These are phyloP conservation scores for Cyrtonyx montezumae DNA, from an alignment of 2,113 vertebrate genomes.

Conservation along the genomic window DNA sequence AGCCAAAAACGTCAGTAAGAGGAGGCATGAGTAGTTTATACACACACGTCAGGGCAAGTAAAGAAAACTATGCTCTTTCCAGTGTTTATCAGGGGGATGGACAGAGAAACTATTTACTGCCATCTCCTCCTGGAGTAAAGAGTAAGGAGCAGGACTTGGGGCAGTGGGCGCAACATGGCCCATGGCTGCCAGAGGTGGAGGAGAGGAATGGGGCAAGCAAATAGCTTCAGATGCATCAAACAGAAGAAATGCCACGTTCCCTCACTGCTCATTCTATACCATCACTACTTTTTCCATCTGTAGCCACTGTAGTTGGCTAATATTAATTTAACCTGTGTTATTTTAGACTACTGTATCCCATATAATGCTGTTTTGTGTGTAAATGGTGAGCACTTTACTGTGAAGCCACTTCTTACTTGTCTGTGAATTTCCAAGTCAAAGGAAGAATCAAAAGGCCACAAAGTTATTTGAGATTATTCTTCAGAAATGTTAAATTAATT, in stretches of 20 bases:
- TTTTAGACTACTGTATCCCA: not conserved
- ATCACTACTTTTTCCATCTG: not conserved
- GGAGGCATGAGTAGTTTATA: not conserved
- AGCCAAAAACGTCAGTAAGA: not conserved
- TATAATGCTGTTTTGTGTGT: not conserved
- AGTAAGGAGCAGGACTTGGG: not conserved
- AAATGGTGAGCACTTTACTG: not conserved
- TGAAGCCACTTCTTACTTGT: not conserved
- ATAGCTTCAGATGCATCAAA: not conserved
- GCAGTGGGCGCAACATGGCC: not conserved
- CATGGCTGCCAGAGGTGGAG: not conserved
- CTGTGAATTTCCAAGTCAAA: constrained; percentile 8
- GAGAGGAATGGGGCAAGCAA: not conserved
- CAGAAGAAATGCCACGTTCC: not conserved
- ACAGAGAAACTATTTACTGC: not conserved
- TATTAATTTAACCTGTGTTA: not conserved
- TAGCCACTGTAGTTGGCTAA: not conserved
- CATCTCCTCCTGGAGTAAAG: not conserved
- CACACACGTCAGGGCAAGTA: not conserved
- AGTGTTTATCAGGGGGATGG: not conserved
- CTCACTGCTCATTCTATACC: not conserved
- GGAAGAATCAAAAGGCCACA: not conserved
- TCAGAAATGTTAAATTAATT: not conserved
- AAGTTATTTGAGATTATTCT: not conserved
- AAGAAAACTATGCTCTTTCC: not conserved